Evolutionary conservation across 2,113 vertebrate genomes (phyloP).

Genomic region (Pandion haliaetus): DNA sequence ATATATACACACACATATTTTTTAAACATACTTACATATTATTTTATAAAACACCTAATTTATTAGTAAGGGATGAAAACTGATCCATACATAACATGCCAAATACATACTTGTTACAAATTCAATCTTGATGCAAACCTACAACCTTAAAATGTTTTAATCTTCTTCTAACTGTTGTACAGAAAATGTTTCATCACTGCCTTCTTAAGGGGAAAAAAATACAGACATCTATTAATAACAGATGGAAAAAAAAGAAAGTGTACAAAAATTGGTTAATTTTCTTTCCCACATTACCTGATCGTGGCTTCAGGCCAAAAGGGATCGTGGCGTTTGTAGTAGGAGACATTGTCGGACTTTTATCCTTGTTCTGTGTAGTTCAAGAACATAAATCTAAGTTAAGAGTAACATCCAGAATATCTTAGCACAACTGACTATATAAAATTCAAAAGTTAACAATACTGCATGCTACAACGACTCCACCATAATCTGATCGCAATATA

Average conservation of each 20-base stretch:
- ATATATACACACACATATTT: not conserved
- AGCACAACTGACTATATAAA: not conserved
- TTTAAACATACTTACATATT: not conserved
- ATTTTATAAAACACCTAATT: not conserved
- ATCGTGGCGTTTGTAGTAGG: slow-evolving; percentile 66
- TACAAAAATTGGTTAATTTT: not conserved
- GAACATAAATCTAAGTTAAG: slow-evolving; percentile 3
- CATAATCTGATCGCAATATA: not conserved
- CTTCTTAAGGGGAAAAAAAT: not conserved
- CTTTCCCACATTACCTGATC: slow-evolving; percentile 84
- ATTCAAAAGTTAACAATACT: not conserved
- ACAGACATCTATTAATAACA: not conserved
- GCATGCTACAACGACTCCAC: not conserved
- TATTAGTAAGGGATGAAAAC: not conserved
- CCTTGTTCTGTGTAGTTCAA: slow-evolving; percentile 74
- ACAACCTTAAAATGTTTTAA: not conserved
- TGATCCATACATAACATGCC: not conserved
- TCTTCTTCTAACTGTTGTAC: not conserved
- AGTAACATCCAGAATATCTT: not conserved
- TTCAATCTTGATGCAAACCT: not conserved
- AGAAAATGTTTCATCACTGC: not conserved
- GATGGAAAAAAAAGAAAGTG: not conserved
- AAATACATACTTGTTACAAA: not conserved
- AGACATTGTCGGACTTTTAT: slow-evolving; percentile 69
- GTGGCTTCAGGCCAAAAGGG: slow-evolving; percentile 90